These are phyloP conservation scores for Cryptus viduatorius DNA, from an alignment of 2,888 invertebrate genomes.

Conservation along the genomic window DNA sequence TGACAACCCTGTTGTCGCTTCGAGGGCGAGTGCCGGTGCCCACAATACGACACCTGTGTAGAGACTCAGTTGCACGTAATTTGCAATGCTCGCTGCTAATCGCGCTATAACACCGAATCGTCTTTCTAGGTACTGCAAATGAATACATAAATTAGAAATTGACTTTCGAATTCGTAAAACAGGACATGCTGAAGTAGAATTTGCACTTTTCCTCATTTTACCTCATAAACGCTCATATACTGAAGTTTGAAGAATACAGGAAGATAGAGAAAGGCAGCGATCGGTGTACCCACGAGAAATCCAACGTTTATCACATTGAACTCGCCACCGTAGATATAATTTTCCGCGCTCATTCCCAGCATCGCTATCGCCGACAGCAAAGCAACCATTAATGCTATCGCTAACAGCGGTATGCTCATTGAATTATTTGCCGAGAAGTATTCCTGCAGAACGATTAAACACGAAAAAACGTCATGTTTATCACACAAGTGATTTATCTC, in stretches of 20 bases:
- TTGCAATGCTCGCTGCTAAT: conserved; percentile 86
- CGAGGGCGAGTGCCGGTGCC: conserved; percentile 88
- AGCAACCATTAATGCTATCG: conserved; percentile 96
- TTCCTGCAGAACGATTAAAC: conserved; percentile 87
- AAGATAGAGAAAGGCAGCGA: conserved; percentile 92
- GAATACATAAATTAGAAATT: not conserved
- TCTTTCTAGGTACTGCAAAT: conserved; percentile 87
- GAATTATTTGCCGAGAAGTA: conserved; percentile 93
- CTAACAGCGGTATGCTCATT: conserved; percentile 93
- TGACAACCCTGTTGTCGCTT: conserved; percentile 86
- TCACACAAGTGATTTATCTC: not conserved
- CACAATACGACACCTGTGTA: conserved; percentile 88
- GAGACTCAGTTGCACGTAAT: conserved; percentile 87
- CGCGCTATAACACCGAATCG: conserved; percentile 87
- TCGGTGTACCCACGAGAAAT: conserved; percentile 92
- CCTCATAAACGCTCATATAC: conserved; percentile 95
- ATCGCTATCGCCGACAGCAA: conserved; percentile 96
- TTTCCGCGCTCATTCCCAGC: conserved; percentile 94
- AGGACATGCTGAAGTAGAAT: not conserved
- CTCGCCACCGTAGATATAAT: conserved; percentile 93
- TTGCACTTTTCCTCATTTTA: conserved; percentile 76
- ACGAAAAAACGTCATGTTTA: not conserved
- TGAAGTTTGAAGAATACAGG: conserved; percentile 91
- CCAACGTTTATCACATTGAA: conserved; percentile 92
- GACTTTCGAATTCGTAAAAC: not conserved